Evolutionary conservation across 2,888 invertebrate species (phyloP), one percentile per base, ranked within the genome.

Genomic region (Cryptophagus acutangulus): DNA sequence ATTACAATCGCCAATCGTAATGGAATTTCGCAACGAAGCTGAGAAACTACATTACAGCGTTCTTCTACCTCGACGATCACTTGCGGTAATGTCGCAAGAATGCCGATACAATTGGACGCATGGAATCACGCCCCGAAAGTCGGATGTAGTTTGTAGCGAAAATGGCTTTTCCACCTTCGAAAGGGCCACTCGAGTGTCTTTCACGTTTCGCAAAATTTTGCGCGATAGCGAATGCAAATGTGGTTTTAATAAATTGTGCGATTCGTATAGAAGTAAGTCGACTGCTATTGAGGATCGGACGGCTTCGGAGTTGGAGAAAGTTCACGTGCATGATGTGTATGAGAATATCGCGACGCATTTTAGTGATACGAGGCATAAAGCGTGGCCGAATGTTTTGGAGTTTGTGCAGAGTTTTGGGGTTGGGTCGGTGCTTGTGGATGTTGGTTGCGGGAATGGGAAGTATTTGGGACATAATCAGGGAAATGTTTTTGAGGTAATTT

Each of bases 371-470:
- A 76, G 99, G 9, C 91, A 93, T 67, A 87, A 85, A 57, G 87
- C 89, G 12, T 99, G 99, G 99, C 95, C 94, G 0, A 81, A 81
- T 49, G 93, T 99, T 1, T 73, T 79, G 1, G 73, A 83, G 49
- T 99, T 97, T 71, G 71, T 93, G 17, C 67, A 76, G 10, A 72
- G 71, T 3, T 78, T 91, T 48, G 65, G 77, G 0, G 41, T 66
- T 0, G 88, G 87, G 1, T 79, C 86, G 1, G 63, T 93, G 6
- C 63, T 97, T 9, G 63, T 94, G 2, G 99, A 99, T 70, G 79
- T 96, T 24, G 99, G 99, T 3, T 95, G 96, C 68, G 99, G 99
- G 6, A 99, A 99, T 73, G 99, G 97, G 26, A 99, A 99, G 75
- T 97, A 99, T 69, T 76, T 99, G 39, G 76, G 79, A 36, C 62